Base-by-base conservation (phyloP, 53 echinoderm and acorn worm species). In the Patiria pectinifera region DNA sequence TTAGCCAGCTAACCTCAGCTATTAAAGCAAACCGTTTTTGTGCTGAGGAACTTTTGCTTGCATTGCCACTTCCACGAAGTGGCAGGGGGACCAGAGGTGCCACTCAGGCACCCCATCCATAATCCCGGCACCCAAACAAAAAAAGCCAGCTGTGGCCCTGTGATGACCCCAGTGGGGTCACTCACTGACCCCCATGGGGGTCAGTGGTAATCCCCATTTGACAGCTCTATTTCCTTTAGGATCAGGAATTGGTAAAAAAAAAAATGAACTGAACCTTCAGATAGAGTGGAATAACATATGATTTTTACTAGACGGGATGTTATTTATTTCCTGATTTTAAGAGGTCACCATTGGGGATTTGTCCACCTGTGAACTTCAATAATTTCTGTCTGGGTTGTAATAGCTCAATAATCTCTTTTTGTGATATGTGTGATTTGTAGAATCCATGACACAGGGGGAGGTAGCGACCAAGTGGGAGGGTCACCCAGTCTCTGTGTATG, bases 181-280 rank as follows among this genome's bases (percentile, higher is more conserved):
- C 69, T 62, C 16, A 21, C 48, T 85, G 66, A 85, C 63, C 76
- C 76, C 76, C 76, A 14, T 4, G 26, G 48, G 79, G 79, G 79
- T 78, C 79, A 78, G 3, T 45, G 11, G n/a, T 78, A 78, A 78
- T 78, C 79, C 53, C 85, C 53, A 53, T 86, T 48, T 86, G 74
- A 86, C 86, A 86, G 44, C 86, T 85, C 85, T 48, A 74, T 86
- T 86, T 86, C 86, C 86, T 86, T n/a, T 22, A 47, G 79, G 79
- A 79, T 79, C 46, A 46, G 19, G 4, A 46, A 11, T 0, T 35
- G 15, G 19, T 15, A 16, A 66, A 3, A 6, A 14, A 14, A 6
- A 6, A 11, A 66, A 66, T 18, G 19, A 13, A 4, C 19, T 8
- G 53, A 53, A 53, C 35, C 35, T 35, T 35, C 35, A 53, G 5